phyloP scores from a whole-genome alignment of 2,888 invertebrate species.

The Acrobasis repandana region DNA sequence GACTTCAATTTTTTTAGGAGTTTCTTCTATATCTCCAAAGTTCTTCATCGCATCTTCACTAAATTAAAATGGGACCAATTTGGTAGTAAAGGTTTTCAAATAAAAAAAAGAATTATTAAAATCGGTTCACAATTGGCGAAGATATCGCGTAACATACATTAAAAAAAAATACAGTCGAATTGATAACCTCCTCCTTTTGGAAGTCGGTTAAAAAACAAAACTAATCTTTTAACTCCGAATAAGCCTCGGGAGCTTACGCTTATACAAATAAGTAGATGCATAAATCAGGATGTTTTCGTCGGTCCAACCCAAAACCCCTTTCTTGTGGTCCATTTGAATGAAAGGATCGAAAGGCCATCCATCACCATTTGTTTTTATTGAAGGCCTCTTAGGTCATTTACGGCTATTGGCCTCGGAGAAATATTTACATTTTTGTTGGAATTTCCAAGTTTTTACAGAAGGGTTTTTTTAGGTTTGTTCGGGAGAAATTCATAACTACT shows the following conservation, averaged over 20 bases:
- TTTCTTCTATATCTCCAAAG: no score
- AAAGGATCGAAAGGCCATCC: constrained; percentile 1
- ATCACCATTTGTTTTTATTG: constrained; percentile 13
- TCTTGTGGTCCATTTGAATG: constrained; percentile 15
- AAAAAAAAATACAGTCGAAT: no score
- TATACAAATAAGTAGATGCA: constrained; percentile 15
- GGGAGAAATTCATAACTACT: no score
- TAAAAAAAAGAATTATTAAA: no score
- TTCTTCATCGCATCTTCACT: no score
- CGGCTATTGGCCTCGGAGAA: background rate
- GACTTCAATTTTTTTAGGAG: no score
- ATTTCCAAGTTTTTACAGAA: background rate
- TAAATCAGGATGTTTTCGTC: constrained; percentile 18
- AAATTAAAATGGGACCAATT: no score
- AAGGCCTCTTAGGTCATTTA: background rate
- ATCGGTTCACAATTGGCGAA: no score
- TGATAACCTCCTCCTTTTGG: no score
- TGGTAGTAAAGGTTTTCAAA: no score
- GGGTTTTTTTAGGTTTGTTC: background rate
- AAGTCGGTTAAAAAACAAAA: no score
- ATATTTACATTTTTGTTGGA: background rate
- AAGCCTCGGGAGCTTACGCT: background rate
- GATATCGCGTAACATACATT: no score
- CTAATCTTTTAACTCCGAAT: background rate
- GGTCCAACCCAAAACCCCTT: background rate